These are phyloP conservation scores for Stenopsyche tienmushanensis DNA, from an alignment of 1,140 invertebrate genomes.

Conservation along the genomic window DNA sequence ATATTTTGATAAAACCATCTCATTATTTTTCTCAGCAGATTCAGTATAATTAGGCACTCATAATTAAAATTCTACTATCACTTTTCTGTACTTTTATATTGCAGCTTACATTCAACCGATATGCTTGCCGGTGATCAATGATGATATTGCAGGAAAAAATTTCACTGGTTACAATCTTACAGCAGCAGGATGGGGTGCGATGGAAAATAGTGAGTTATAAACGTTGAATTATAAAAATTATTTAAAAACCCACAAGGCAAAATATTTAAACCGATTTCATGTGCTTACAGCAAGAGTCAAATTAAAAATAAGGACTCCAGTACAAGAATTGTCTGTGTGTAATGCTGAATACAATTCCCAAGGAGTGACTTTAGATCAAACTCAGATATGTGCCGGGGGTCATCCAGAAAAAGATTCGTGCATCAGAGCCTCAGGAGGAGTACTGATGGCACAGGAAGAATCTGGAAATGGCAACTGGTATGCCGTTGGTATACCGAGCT, in stretches of 20 bases:
- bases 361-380: slow-evolving; percentile 46
- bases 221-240: too few relatives aligned
- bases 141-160: slow-evolving; percentile 31
- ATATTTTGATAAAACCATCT: neutral
- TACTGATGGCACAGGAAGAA: slow-evolving; percentile 58
- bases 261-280: too few relatives aligned
- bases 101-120: slow-evolving; percentile 62
- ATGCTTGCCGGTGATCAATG: slow-evolving; percentile 60
- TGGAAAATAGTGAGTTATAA: slow-evolving; percentile 50
- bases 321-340: slow-evolving; percentile 52
- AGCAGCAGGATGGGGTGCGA: slow-evolving; percentile 68
- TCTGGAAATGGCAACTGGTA: slow-evolving; percentile 35
- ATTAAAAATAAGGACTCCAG: slow-evolving; percentile 55
- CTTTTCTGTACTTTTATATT: slow-evolving; percentile 13
- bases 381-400: slow-evolving; percentile 67
- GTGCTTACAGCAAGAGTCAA: too few relatives aligned
- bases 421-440: slow-evolving; percentile 66
- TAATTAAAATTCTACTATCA: neutral
- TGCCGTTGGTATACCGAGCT: slow-evolving; percentile 67
- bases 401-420: slow-evolving; percentile 65
- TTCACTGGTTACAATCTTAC: slow-evolving; percentile 48
- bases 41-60: neutral
- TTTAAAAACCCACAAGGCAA: too few relatives aligned
- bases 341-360: slow-evolving; percentile 47
- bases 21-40: neutral